These are phyloP conservation scores for Campoletis sonorensis DNA, from an alignment of 1,140 invertebrate genomes.

Conservation along the genomic window DNA sequence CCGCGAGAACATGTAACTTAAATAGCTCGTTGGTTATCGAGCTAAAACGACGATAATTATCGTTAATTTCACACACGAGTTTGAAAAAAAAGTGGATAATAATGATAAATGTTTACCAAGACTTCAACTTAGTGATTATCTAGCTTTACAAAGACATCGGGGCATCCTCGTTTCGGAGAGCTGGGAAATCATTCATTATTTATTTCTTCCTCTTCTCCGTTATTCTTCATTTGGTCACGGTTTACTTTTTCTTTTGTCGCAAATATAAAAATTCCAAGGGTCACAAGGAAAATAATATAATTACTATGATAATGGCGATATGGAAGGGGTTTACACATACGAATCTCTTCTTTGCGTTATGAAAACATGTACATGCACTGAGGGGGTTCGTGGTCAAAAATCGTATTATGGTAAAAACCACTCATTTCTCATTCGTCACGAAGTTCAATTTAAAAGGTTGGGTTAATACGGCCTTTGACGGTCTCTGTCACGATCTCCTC, in stretches of 20 bases:
- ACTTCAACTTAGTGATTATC: background rate
- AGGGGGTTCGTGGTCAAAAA: slow-evolving; percentile 57
- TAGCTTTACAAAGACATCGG: background rate
- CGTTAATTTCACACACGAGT: background rate
- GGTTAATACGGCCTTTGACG: slow-evolving; percentile 74
- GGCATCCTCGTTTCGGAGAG: background rate
- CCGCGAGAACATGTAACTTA: no score
- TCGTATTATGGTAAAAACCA: slow-evolving; percentile 41
- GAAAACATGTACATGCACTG: slow-evolving; percentile 60
- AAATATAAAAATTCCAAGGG: slow-evolving; percentile 56
- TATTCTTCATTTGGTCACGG: background rate
- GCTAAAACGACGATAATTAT: no score
- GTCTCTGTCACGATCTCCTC: slow-evolving; percentile 76
- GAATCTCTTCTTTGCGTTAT: slow-evolving; percentile 44
- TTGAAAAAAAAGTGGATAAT: no score
- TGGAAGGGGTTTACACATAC: slow-evolving; percentile 40
- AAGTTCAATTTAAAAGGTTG: background rate
- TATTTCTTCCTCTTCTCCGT: no score
- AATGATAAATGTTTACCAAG: no score
- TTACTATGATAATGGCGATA: slow-evolving; percentile 52
- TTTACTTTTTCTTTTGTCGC: slow-evolving; percentile 30
- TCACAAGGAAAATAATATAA: slow-evolving; percentile 20
- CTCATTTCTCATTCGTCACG: slow-evolving; percentile 30
- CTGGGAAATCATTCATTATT: background rate
- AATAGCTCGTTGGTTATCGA: no score